A percentile compares a stretch with the other conserved stretches of the same genome.
phyloP scores from a whole-genome alignment of 2,888 invertebrate species.

The Norana najaformis region DNA sequence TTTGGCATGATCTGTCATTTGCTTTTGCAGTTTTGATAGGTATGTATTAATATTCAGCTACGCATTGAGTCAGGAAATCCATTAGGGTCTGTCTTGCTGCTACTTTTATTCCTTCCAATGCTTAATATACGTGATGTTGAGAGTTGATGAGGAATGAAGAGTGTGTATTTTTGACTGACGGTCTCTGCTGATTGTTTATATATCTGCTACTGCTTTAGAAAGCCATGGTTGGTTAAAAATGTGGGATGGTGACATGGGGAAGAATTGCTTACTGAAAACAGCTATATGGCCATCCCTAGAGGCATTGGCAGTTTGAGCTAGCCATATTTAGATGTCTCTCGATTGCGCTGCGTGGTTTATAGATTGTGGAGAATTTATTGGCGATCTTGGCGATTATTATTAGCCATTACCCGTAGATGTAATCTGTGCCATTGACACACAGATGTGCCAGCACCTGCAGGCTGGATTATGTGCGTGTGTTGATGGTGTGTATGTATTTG shows the following conservation, averaged over 20 bases:
- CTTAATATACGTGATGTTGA: background rate
- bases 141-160: background rate
- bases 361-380: background rate
- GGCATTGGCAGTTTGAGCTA: too few relatives aligned
- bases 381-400: too few relatives aligned
- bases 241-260: too few relatives aligned
- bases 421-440: too few relatives aligned
- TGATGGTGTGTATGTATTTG: background rate
- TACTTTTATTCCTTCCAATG: background rate
- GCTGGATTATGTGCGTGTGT: background rate
- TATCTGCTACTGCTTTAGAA: background rate
- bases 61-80: background rate
- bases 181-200: background rate
- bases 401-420: too few relatives aligned
- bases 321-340: background rate
- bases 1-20: background rate
- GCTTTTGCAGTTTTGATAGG: background rate
- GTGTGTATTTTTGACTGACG: background rate
- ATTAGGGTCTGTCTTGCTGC: background rate
- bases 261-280: too few relatives aligned
- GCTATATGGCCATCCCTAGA: too few relatives aligned
- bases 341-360: background rate
- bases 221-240: too few relatives aligned
- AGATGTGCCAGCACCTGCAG: too few relatives aligned
- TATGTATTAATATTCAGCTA: background rate